These are phyloP conservation scores for Cephalopholis sonnerati DNA, from an alignment of 2,113 vertebrate genomes.

Conservation along the genomic window DNA sequence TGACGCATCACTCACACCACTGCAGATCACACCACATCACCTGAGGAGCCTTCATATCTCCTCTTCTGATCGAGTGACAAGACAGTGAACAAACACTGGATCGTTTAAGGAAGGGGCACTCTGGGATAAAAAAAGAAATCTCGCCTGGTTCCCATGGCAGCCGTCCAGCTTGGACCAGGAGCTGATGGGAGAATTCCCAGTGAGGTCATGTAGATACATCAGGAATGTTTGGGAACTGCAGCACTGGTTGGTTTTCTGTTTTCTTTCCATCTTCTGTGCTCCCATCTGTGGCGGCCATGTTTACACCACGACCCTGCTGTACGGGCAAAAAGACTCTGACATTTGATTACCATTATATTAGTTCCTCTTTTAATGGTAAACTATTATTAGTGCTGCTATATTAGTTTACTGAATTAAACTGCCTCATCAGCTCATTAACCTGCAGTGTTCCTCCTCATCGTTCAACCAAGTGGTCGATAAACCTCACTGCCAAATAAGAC, in stretches of 20 bases:
- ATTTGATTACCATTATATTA: neutral
- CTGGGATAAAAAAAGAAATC: slow-evolving; percentile 2
- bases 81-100: neutral
- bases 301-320: neutral
- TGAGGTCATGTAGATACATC: slow-evolving; percentile 3
- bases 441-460: too few species aligned
- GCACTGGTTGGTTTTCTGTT: neutral
- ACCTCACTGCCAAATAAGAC: too few species aligned
- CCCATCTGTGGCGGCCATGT: neutral
- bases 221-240: slow-evolving; percentile 70
- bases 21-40: too few species aligned
- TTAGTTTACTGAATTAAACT: neutral
- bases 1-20: neutral
- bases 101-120: neutral
- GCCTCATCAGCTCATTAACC: neutral
- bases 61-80: neutral
- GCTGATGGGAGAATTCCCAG: slow-evolving; percentile 48
- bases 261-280: neutral
- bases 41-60: neutral
- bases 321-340: neutral
- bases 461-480: too few species aligned
- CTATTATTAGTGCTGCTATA: too few species aligned
- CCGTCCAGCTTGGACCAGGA: slow-evolving; percentile 12
- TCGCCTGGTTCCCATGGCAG: slow-evolving; percentile 54
- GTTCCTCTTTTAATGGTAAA: neutral